Percentiles rank a stretch among this genome's conserved stretches.
Evolutionary conservation across 2,797 vertebrate genomes (phyloP).

Genomic region (Pristis pectinata): DNA sequence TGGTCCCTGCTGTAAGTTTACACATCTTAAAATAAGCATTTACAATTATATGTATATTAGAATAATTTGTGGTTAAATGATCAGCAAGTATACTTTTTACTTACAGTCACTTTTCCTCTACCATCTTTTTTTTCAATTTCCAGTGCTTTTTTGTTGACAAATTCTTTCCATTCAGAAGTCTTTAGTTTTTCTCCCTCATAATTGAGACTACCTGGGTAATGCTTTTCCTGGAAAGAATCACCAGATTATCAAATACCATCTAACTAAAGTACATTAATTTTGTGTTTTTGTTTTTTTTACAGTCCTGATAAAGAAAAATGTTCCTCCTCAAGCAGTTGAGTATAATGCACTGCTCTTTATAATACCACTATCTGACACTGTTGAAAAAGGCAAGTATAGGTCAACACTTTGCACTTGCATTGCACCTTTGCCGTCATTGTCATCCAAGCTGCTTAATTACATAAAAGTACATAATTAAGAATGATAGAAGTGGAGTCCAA

Average conservation of each 20-base stretch:
- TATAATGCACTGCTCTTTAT: neutral
- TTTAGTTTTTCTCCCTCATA: neutral
- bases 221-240: neutral
- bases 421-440: neutral
- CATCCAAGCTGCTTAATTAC: neutral
- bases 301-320: neutral
- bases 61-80: neutral
- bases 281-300: neutral
- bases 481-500: neutral
- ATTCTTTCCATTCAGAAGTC: constrained; percentile 15
- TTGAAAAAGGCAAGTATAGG: neutral
- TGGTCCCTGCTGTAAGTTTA: neutral
- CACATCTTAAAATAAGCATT: neutral
- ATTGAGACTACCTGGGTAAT: neutral
- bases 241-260: neutral
- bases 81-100: neutral
- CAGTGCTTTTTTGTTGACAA: constrained; percentile 26
- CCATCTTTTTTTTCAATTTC: constrained; percentile 23
- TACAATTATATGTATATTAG: neutral
- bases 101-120: constrained; percentile 19
- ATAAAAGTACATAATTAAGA: neutral
- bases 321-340: neutral
- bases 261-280: neutral
- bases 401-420: neutral
- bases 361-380: neutral